Conservation (phyloP, 2,113 vertebrate genomes). For the Puntigrus tetrazona region DNA sequence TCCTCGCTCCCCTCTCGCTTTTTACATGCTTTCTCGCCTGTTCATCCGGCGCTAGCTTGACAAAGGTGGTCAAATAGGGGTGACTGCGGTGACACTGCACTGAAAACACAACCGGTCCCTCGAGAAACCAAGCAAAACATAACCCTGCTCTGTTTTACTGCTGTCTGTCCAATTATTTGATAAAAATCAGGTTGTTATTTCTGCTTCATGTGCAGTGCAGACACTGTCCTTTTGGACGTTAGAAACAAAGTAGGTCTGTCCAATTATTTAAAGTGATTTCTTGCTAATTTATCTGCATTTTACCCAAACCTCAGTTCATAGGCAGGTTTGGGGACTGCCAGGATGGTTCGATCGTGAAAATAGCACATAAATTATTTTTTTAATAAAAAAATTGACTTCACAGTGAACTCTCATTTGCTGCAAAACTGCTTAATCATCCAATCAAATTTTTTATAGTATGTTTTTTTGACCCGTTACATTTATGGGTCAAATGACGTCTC, state of each 20-base stretch:
- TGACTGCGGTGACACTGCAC: background rate
- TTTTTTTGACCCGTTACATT: background rate
- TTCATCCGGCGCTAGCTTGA: constrained; percentile 19
- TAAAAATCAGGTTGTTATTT: constrained; percentile 52
- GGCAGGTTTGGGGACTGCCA: background rate
- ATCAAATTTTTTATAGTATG: too few species aligned
- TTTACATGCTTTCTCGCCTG: constrained; percentile 8
- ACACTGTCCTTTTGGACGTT: background rate
- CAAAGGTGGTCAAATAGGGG: constrained; percentile 27
- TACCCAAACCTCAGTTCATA: background rate
- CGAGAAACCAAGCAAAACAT: constrained; percentile 8
- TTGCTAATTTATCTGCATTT: constrained; percentile 16
- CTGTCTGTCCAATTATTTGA: constrained; percentile 53
- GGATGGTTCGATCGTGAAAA: background rate
- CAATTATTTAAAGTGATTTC: constrained; percentile 39
- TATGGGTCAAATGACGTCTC: background rate
- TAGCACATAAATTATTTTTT: too few species aligned
- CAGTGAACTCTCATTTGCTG: background rate
- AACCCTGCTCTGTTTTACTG: too few species aligned
- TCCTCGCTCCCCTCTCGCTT: constrained; percentile 9
- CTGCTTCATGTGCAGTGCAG: constrained; percentile 42
- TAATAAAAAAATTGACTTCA: too few species aligned
- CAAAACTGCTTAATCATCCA: background rate
- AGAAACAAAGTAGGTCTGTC: constrained; percentile 11
- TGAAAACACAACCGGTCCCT: constrained; percentile 17